A percentile compares a stretch with the other conserved stretches of the same genome.
Conservation (phyloP, 2,797 vertebrate species). For the Melanotaenia nigrans region DNA sequence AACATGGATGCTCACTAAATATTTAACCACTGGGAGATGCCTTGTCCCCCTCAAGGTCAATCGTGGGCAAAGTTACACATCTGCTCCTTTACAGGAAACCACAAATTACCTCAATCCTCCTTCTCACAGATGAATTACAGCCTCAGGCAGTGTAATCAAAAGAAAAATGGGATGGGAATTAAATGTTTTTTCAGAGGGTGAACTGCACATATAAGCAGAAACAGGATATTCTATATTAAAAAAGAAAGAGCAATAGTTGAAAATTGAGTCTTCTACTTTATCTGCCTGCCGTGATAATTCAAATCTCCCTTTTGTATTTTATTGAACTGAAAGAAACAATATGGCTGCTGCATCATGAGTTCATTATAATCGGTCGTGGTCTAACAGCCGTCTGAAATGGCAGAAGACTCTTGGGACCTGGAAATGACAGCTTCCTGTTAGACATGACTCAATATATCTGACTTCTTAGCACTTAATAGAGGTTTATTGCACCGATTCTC, state of each 20-base stretch:
- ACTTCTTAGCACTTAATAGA: slow-evolving; percentile 76
- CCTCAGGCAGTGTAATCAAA: slow-evolving; percentile 36
- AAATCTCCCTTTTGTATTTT: slow-evolving; percentile 13
- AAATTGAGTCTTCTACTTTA: slow-evolving; percentile 8
- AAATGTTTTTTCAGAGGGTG: slow-evolving; percentile 32
- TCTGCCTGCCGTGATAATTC: slow-evolving; percentile 15
- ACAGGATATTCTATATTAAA: background rate
- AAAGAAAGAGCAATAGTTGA: slow-evolving; percentile 8
- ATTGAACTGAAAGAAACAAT: slow-evolving; percentile 23
- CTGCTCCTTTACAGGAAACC: slow-evolving; percentile 58
- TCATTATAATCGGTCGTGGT: slow-evolving; percentile 48
- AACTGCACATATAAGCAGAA: slow-evolving; percentile 29
- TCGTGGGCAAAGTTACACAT: slow-evolving; percentile 59
- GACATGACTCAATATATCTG: slow-evolving; percentile 71
- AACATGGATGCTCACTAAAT: slow-evolving; percentile 44
- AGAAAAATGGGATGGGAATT: slow-evolving; percentile 33
- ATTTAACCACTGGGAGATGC: slow-evolving; percentile 59
- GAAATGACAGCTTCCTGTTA: slow-evolving; percentile 50
- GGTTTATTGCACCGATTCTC: slow-evolving; percentile 72
- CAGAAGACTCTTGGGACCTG: slow-evolving; percentile 44
- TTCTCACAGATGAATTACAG: slow-evolving; percentile 53
- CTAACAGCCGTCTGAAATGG: slow-evolving; percentile 45
- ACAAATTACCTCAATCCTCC: slow-evolving; percentile 53
- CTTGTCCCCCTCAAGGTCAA: slow-evolving; percentile 45
- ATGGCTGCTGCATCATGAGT: slow-evolving; percentile 37